phyloP scores from a whole-genome alignment of 2,797 vertebrate species.

The Pseudochirops cupreus region DNA sequence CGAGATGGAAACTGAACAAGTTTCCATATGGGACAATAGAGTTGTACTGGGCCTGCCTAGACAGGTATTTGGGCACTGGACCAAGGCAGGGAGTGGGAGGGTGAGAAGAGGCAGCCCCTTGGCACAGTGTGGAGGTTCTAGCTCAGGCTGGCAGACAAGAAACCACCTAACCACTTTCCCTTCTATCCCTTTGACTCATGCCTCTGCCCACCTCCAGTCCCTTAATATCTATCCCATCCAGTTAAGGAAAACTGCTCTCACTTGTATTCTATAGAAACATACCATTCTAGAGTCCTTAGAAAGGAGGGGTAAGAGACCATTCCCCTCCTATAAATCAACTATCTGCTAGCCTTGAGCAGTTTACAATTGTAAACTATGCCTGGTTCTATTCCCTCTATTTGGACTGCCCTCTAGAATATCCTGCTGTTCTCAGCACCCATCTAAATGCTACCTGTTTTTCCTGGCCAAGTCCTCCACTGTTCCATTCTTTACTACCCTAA shows the following conservation, averaged over 20 bases:
- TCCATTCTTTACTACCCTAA: background rate
- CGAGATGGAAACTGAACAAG: background rate
- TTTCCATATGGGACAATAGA: background rate
- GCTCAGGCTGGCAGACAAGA: slow-evolving; percentile 34
- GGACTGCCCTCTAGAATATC: background rate
- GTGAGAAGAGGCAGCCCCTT: slow-evolving; percentile 7
- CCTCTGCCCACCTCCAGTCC: background rate
- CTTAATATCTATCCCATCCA: background rate
- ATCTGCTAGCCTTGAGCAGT: background rate
- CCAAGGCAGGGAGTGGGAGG: background rate
- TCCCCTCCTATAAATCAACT: background rate
- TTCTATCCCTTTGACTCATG: background rate
- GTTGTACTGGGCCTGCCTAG: background rate
- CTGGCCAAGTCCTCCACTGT: background rate
- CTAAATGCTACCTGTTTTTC: background rate
- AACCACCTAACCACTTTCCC: slow-evolving; percentile 35
- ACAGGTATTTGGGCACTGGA: background rate
- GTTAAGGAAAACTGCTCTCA: background rate
- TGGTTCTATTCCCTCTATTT: background rate
- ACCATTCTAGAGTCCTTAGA: background rate
- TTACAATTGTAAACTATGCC: background rate
- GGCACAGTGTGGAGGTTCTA: background rate
- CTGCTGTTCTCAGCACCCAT: background rate
- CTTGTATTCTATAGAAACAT: background rate
- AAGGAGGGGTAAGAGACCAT: background rate